phyloP scores from a whole-genome alignment of 2,888 invertebrate genomes.

The Alloplasta piceator region DNA sequence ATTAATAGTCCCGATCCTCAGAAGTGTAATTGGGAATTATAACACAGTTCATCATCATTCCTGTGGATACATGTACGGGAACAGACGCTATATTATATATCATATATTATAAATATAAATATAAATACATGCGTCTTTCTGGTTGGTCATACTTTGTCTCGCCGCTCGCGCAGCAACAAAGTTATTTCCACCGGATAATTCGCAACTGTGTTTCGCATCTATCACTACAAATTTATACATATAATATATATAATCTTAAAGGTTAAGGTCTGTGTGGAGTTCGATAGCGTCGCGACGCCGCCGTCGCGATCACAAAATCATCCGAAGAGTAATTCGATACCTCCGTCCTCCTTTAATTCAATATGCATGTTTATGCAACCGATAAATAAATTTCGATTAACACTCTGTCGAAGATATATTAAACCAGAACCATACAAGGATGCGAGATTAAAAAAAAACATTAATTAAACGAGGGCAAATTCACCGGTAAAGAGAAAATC shows the following conservation, averaged over 20 bases:
- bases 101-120: slow-evolving; percentile 5
- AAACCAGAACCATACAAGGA: too few species aligned
- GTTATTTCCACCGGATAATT: slow-evolving; percentile 48
- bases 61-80: neutral
- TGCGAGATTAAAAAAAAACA: too few species aligned
- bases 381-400: too few species aligned
- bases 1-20: neutral
- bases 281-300: slow-evolving; percentile 71
- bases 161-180: slow-evolving; percentile 34
- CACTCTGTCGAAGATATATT: too few species aligned
- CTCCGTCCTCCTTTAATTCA: slow-evolving; percentile 10
- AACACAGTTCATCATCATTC: neutral
- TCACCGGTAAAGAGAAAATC: too few species aligned
- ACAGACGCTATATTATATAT: neutral
- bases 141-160: slow-evolving; percentile 27
- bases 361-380: neutral
- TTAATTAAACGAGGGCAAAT: too few species aligned
- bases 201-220: slow-evolving; percentile 17
- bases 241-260: slow-evolving; percentile 63
- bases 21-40: neutral
- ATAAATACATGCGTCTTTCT: too few species aligned
- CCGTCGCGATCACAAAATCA: slow-evolving; percentile 30
- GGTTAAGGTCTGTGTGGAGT: slow-evolving; percentile 75
- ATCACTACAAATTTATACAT: slow-evolving; percentile 10
- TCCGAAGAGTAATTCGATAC: slow-evolving; percentile 22